Evolutionary conservation across 2,888 invertebrate species (phyloP), one percentile per base, ranked within the genome.

Genomic region (Cyrtodaria siliqua): DNA sequence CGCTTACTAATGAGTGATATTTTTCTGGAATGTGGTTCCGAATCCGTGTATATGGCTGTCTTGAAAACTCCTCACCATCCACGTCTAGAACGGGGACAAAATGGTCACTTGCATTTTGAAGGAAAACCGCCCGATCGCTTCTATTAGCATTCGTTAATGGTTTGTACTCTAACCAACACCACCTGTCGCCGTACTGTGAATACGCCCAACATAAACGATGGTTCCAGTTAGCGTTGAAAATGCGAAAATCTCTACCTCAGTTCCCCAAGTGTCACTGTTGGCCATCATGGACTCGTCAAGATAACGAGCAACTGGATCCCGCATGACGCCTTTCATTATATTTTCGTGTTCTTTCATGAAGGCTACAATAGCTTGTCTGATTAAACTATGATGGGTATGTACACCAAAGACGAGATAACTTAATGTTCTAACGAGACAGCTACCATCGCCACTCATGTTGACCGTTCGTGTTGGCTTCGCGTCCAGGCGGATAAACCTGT

Each of bases 41-140:
- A 56, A 64, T 63, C 29, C 47, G 27, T 50, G 2, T 50, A 40
- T 67, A 67, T 57, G 49, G 67, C 23, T 33, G 16, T 49, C 40
- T 67, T 38, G 49, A 38, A n/a, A 57, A 49, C 27, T 50, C 59
- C 29, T 56, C 56, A 14, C 50, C 57, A 50, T 67, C 50, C 26
- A 67, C 59, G 1, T 59, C 57, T 49, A 67, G 42, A 1, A 67
- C 67, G 2, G 67, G 67, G 16, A 57, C 67, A 67, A 57, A 67
- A 26, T 56, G 64, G 16, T 53, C 56, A 20, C 33, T 44, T 42
- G 9, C 55, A 24, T 64, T 44, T n/a, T 55, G 42, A 27, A 52
- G 50, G 61, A 8, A 61, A 18, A 47, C 27, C 9, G 44, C 27
- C 16, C 26, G 12, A 18, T 9, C 27, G 16, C 27, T 38, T 38